Evolutionary conservation across 2,797 vertebrate genomes (phyloP).

Genomic region (Anniella stebbinsi): DNA sequence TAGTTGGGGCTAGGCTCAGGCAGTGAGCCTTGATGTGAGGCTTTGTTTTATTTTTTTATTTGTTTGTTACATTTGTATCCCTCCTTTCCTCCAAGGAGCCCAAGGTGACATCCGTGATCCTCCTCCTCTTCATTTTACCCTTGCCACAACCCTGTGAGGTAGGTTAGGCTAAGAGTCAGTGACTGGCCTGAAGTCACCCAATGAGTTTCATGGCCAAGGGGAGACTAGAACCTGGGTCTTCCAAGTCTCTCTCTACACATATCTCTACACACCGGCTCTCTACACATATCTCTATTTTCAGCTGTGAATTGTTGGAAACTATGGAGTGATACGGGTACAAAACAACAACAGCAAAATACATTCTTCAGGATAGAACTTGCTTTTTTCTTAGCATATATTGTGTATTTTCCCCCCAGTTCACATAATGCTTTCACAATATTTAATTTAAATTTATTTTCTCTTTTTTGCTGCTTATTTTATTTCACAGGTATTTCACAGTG

Average conservation of each 20-base stretch:
- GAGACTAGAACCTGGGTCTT: not conserved
- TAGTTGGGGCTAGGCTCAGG: not conserved
- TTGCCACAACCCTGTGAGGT: not conserved
- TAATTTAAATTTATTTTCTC: not conserved
- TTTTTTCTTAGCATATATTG: not conserved
- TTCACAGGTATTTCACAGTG: conserved; percentile 91
- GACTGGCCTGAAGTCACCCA: not conserved
- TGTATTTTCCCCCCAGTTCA: not conserved
- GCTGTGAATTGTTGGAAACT: no score
- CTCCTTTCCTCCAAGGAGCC: no score
- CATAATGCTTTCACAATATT: conserved; percentile 10
- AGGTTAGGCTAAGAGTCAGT: not conserved
- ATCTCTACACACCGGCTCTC: not conserved
- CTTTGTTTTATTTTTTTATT: not conserved
- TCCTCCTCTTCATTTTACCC: no score
- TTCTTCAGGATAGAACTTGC: not conserved
- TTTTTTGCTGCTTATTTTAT: conserved; percentile 36
- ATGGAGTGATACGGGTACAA: not conserved
- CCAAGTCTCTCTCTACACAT: not conserved
- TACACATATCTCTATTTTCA: not conserved
- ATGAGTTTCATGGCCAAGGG: not conserved
- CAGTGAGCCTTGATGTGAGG: not conserved
- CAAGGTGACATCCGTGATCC: no score
- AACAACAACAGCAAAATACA: not conserved
- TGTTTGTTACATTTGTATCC: not conserved